Conservation (phyloP, 2,888 invertebrate species). For the Eupeodes luniger region DNA sequence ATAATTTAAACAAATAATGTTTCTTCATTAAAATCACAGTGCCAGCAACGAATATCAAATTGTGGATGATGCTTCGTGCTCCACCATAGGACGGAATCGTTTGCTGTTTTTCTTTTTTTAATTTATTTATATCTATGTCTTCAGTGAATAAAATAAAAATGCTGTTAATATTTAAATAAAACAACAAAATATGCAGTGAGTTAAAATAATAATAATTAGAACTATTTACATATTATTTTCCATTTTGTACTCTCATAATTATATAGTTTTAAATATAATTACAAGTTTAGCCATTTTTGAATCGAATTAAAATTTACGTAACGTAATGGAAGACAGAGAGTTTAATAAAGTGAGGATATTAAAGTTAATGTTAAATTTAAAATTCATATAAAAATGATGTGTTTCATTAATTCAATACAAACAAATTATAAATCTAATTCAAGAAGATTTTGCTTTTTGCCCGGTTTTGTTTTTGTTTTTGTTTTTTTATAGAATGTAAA, state of each 20-base stretch:
- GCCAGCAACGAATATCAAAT: slow-evolving; percentile 68
- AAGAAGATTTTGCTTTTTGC: slow-evolving; percentile 63
- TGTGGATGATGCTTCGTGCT: slow-evolving; percentile 69
- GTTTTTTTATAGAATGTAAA: neutral
- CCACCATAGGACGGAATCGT: slow-evolving; percentile 76
- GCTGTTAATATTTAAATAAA: neutral
- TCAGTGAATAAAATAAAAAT: slow-evolving; percentile 49
- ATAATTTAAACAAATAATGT: slow-evolving; percentile 32
- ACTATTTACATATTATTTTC: slow-evolving; percentile 57
- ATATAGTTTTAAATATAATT: neutral
- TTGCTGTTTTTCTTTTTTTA: slow-evolving; percentile 54
- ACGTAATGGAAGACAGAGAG: slow-evolving; percentile 62
- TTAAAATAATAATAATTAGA: slow-evolving; percentile 32
- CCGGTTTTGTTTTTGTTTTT: slow-evolving; percentile 48
- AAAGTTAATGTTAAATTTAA: slow-evolving; percentile 28
- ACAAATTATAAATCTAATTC: slow-evolving; percentile 24
- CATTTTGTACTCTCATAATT: slow-evolving; percentile 56
- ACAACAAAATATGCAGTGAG: neutral
- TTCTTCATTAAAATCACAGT: slow-evolving; percentile 70
- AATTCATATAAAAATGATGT: neutral
- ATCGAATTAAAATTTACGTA: slow-evolving; percentile 23
- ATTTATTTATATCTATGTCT: slow-evolving; percentile 40
- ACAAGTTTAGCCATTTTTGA: neutral
- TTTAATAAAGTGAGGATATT: neutral
- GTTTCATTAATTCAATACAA: slow-evolving; percentile 12